phyloP scores from a whole-genome alignment of 2,113 vertebrate species.

The Sturnira hondurensis region DNA sequence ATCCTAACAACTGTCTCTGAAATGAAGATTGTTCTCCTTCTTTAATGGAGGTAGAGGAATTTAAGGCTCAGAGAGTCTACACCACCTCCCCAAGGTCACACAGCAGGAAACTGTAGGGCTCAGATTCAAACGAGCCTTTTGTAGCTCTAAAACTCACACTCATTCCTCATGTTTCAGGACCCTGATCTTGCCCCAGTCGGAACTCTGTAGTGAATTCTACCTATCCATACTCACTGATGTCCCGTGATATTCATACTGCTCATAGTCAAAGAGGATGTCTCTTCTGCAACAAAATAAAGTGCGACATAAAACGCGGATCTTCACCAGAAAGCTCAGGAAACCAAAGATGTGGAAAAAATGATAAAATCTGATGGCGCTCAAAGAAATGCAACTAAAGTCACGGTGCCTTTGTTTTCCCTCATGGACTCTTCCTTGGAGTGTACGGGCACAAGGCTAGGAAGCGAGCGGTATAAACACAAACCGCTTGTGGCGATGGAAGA shows the following conservation, averaged over 20 bases:
- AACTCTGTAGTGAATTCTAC: background rate
- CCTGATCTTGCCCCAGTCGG: background rate
- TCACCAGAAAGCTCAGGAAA: background rate
- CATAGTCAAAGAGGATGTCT: constrained; percentile 98
- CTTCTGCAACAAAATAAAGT: constrained; percentile 80
- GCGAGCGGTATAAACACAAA: background rate
- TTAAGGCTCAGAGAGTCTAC: background rate
- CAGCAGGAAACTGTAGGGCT: background rate
- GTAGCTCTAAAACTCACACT: background rate
- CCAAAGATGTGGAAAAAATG: background rate
- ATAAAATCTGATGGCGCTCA: background rate
- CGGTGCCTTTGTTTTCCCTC: background rate
- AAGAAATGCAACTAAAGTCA: background rate
- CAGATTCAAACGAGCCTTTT: background rate
- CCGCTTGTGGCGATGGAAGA: background rate
- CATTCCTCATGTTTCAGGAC: background rate
- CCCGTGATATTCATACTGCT: constrained; percentile 97
- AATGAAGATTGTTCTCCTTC: background rate
- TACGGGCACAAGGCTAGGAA: background rate
- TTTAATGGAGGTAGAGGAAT: background rate
- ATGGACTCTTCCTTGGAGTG: background rate
- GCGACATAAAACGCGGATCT: background rate
- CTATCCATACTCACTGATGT: constrained; percentile 89
- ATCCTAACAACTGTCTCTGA: background rate
- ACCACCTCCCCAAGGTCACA: background rate